phyloP scores from a whole-genome alignment of 1,140 invertebrate genomes.

The Thalassaphorura encarpata region DNA sequence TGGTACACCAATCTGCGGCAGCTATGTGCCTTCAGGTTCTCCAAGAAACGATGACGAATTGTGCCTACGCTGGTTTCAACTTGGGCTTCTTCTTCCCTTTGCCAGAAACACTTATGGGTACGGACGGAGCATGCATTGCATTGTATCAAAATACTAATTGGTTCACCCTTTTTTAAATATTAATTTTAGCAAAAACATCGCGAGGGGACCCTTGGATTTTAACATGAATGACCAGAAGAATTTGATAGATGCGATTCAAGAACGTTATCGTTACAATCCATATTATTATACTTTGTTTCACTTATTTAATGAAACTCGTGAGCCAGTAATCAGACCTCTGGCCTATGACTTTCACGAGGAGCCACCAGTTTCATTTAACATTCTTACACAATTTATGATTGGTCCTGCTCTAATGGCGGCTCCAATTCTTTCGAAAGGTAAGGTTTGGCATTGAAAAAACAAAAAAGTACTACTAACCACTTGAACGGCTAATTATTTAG shows the following conservation, averaged over 20 bases:
- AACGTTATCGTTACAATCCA: slow-evolving; percentile 14
- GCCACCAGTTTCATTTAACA: not conserved
- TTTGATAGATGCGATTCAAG: slow-evolving; percentile 4
- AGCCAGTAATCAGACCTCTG: slow-evolving; percentile 14
- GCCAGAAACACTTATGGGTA: slow-evolving; percentile 22
- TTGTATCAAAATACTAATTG: not conserved
- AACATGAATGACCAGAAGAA: not conserved
- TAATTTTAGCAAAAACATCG: not conserved
- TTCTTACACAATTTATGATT: slow-evolving; percentile 25
- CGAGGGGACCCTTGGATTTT: slow-evolving; percentile 15
- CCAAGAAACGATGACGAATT: slow-evolving; percentile 10
- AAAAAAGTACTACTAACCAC: not conserved
- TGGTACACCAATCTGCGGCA: slow-evolving; percentile 30
- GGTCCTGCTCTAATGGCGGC: slow-evolving; percentile 17
- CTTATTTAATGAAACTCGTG: not conserved
- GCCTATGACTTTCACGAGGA: slow-evolving; percentile 12
- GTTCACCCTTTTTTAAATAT: not conserved
- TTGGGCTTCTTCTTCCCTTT: slow-evolving; percentile 24
- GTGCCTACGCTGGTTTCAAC: slow-evolving; percentile 31
- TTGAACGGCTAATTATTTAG: no score
- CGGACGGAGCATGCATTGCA: not conserved
- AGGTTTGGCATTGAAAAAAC: not conserved
- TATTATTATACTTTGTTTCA: slow-evolving; percentile 21
- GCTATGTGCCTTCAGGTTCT: not conserved
- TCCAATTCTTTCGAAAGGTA: slow-evolving; percentile 18